These are phyloP conservation scores for Caenorhabditis latens DNA, from an alignment of 1,140 invertebrate species.

Conservation along the genomic window DNA sequence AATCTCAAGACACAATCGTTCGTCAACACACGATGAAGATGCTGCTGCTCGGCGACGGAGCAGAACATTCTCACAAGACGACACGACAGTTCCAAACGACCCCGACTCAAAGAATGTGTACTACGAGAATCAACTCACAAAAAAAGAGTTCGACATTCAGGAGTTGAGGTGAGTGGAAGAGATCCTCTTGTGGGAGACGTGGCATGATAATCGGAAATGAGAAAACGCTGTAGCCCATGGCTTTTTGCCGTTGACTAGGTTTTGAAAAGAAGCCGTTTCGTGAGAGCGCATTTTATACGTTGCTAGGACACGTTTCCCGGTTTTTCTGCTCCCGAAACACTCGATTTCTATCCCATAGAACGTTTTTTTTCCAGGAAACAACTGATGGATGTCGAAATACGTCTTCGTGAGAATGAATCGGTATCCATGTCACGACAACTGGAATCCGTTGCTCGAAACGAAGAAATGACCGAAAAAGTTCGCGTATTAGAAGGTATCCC, in stretches of 20 bases:
- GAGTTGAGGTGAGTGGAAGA: background rate
- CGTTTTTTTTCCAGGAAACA: background rate
- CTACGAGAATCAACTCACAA: constrained; percentile 41
- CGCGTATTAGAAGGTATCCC: background rate
- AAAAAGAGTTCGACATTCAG: constrained; percentile 34
- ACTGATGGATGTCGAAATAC: constrained; percentile 41
- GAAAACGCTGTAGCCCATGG: too few species aligned
- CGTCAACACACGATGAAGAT: constrained; percentile 30
- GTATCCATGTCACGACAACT: constrained; percentile 23
- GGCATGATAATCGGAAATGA: background rate
- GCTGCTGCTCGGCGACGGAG: background rate
- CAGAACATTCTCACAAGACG: constrained; percentile 44
- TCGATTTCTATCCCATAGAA: background rate
- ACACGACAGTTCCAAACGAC: constrained; percentile 14
- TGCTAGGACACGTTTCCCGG: too few species aligned
- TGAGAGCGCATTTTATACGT: too few species aligned
- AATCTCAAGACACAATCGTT: constrained; percentile 28
- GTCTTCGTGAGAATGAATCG: constrained; percentile 25
- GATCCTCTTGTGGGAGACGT: too few species aligned
- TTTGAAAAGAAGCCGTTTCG: too few species aligned
- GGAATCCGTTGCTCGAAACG: constrained; percentile 21
- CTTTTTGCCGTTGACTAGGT: too few species aligned
- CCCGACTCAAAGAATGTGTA: constrained; percentile 44
- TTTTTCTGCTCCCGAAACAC: too few species aligned
- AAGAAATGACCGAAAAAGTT: constrained; percentile 33